Percentiles rank a stretch among this genome's conserved stretches.
Evolutionary conservation across 64 coral and sea anemone species (phyloP).

Genomic region (Astreopora myriophthalma): DNA sequence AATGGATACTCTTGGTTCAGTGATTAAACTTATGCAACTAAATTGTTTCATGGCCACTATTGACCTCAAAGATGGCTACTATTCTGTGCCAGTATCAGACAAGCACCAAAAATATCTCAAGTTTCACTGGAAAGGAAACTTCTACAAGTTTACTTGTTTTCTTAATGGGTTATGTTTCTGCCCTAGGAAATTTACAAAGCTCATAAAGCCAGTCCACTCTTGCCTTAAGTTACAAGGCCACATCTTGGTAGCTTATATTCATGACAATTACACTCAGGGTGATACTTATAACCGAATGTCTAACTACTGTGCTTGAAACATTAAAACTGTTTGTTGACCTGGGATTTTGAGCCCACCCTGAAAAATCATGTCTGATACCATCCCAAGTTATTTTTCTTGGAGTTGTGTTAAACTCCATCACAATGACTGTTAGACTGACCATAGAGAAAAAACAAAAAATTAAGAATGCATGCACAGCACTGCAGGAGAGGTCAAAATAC

Average conservation of each 20-base stretch:
- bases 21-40: neutral
- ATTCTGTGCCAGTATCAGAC: neutral
- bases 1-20: neutral
- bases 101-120: neutral
- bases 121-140: neutral
- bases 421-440: neutral
- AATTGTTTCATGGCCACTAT: neutral
- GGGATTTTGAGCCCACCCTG: too few species aligned
- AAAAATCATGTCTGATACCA: neutral
- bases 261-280: conserved; percentile 33
- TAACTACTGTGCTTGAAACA: neutral
- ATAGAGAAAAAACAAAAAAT: conserved; percentile 1
- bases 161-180: conserved; percentile 28
- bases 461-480: neutral
- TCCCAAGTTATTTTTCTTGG: neutral
- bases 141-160: neutral
- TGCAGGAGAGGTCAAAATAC: neutral
- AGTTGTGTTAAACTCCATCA: neutral
- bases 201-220: conserved; percentile 23
- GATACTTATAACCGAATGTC: too few species aligned
- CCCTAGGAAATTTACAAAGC: conserved; percentile 35
- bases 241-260: conserved; percentile 28
- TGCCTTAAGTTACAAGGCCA: neutral
- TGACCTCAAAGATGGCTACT: neutral
- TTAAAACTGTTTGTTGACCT: too few species aligned